These are phyloP conservation scores for Phalacrocorax aristotelis DNA, from an alignment of 2,113 vertebrate genomes.

Conservation along the genomic window DNA sequence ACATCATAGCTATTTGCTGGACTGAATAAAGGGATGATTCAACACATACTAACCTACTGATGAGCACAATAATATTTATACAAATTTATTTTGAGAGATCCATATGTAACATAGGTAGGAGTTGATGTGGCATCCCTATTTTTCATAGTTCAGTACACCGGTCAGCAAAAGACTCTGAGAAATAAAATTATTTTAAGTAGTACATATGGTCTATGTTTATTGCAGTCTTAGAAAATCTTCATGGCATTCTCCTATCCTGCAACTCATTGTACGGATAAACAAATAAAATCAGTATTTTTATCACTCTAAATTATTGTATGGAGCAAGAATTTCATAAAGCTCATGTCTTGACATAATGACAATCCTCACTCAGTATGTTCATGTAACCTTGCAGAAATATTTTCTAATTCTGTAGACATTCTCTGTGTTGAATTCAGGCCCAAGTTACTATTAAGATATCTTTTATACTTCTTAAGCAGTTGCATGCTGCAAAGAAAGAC, in stretches of 20 bases:
- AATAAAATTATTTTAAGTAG: neutral
- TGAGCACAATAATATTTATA: neutral
- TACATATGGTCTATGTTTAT: neutral
- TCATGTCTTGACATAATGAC: neutral
- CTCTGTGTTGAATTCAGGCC: neutral
- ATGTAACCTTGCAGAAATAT: neutral
- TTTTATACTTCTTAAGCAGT: neutral
- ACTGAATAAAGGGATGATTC: neutral
- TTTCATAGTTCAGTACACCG: neutral
- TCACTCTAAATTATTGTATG: neutral
- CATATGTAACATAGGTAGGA: neutral
- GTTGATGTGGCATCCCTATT: neutral
- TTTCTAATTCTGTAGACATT: neutral
- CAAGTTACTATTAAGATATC: neutral
- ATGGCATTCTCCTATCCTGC: rapidly evolving
- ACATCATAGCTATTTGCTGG: neutral
- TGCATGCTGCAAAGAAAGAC: neutral
- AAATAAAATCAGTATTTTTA: neutral
- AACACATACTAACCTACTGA: neutral
- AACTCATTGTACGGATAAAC: neutral
- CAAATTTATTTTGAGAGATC: neutral
- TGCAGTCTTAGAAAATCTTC: neutral
- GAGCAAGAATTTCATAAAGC: neutral
- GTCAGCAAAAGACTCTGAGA: neutral
- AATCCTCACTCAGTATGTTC: neutral